Conservation (phyloP, 2,888 invertebrate species). For the Sinelater perroti region DNA sequence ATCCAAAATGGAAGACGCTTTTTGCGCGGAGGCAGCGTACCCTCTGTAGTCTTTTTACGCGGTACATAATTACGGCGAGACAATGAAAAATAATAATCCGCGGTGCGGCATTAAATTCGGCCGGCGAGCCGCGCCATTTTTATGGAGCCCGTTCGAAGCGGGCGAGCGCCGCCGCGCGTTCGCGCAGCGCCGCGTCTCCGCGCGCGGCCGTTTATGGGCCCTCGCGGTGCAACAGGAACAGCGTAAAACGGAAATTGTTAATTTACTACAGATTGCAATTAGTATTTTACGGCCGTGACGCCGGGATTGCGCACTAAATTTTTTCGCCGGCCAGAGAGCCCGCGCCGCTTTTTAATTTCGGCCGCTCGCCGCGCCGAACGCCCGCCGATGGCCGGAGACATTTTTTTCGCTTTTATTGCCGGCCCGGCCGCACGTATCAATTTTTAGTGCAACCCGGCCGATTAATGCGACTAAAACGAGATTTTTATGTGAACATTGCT, state of each 20-base stretch:
- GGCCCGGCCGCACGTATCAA: slow-evolving; percentile 47
- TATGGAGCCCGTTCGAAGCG: no score
- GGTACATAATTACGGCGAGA: slow-evolving; percentile 26
- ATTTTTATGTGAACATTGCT: slow-evolving; percentile 53
- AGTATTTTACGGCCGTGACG: slow-evolving; percentile 13
- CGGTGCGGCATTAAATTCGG: no score
- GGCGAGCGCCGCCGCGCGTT: no score
- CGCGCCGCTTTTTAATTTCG: slow-evolving; percentile 16
- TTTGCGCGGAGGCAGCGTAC: slow-evolving; percentile 26
- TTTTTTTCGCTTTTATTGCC: slow-evolving; percentile 50
- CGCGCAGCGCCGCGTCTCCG: no score
- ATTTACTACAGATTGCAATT: slow-evolving; percentile 14
- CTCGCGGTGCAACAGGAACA: slow-evolving; percentile 2
- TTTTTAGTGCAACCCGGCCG: slow-evolving; percentile 46
- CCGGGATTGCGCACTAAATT: slow-evolving; percentile 9
- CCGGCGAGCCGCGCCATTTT: no score
- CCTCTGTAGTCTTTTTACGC: slow-evolving; percentile 22
- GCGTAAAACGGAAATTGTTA: slow-evolving; percentile 16
- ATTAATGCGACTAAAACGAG: slow-evolving; percentile 48
- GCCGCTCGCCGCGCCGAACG: slow-evolving; percentile 2
- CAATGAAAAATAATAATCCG: slow-evolving; percentile 10
- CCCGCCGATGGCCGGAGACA: slow-evolving; percentile 34
- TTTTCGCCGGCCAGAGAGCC: not conserved
- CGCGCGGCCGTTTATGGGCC: no score
- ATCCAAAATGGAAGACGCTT: slow-evolving; percentile 37